Conservation (phyloP, 2,113 vertebrate genomes). For the Pteronura brasiliensis region DNA sequence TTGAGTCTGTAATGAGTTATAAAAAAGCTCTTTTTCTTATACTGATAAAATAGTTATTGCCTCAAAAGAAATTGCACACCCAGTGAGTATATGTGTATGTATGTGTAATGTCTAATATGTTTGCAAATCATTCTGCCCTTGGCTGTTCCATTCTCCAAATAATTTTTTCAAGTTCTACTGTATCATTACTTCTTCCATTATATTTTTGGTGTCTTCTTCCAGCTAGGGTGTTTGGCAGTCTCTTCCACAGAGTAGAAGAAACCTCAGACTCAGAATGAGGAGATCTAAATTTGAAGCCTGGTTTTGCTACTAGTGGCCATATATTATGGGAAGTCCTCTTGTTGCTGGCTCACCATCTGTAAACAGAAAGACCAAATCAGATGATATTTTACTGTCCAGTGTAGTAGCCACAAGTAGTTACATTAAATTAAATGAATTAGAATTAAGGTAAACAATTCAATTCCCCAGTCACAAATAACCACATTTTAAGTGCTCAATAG, state of each 20-base stretch:
- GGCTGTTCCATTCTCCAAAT: background rate
- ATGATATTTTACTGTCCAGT: background rate
- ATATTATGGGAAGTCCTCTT: background rate
- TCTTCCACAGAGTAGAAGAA: background rate
- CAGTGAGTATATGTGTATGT: background rate
- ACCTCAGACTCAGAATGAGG: background rate
- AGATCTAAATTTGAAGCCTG: background rate
- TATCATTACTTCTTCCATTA: background rate
- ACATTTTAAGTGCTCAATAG: background rate
- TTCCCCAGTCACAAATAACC: background rate
- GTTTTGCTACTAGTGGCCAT: background rate
- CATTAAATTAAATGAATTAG: slow-evolving; percentile 15
- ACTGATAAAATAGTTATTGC: background rate
- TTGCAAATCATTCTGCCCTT: background rate
- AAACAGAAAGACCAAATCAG: background rate
- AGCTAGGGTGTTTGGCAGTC: background rate
- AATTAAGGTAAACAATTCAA: background rate
- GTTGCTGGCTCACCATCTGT: background rate
- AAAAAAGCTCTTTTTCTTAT: background rate
- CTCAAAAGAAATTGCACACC: background rate
- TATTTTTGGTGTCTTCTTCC: background rate
- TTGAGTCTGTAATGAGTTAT: background rate
- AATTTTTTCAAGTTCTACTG: background rate
- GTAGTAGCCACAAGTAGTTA: background rate
- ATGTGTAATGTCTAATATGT: background rate